phyloP scores from a whole-genome alignment of 1,140 invertebrate species.

The Brachionus paranguensis region DNA sequence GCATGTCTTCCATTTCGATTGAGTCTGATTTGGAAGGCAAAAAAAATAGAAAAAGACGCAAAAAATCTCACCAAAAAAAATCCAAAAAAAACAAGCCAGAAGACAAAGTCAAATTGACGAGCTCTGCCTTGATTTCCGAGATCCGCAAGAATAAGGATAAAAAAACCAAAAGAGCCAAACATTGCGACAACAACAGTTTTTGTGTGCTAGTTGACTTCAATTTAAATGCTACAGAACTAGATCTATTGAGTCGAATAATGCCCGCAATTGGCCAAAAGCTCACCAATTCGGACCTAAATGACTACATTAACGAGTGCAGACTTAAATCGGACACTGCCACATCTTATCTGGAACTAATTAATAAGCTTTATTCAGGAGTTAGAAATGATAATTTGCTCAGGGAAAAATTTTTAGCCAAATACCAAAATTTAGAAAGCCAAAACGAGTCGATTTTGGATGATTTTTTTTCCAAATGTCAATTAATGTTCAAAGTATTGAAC shows the following conservation, averaged over 20 bases:
- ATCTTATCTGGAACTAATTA: background rate
- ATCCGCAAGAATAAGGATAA: constrained; percentile 1
- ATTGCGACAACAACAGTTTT: background rate
- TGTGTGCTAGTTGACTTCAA: background rate
- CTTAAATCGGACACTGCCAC: background rate
- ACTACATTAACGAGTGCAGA: background rate
- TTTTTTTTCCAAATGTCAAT: background rate
- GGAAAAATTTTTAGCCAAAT: background rate
- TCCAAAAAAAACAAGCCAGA: background rate
- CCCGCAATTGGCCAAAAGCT: background rate
- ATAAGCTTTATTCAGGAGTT: background rate
- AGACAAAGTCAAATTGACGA: background rate
- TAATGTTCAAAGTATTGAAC: constrained; percentile 10
- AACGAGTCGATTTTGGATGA: background rate
- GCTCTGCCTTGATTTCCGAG: background rate
- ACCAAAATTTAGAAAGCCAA: background rate
- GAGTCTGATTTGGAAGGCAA: background rate
- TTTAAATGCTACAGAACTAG: background rate
- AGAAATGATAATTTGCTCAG: background rate
- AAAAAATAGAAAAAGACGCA: constrained; percentile 16
- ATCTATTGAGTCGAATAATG: background rate
- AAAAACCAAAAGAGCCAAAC: background rate
- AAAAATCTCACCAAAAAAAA: constrained; percentile 7
- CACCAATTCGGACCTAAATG: background rate
- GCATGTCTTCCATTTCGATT: background rate